phyloP scores from a whole-genome alignment of 2,888 invertebrate species.

The Stenoptilia bipunctidactyla region DNA sequence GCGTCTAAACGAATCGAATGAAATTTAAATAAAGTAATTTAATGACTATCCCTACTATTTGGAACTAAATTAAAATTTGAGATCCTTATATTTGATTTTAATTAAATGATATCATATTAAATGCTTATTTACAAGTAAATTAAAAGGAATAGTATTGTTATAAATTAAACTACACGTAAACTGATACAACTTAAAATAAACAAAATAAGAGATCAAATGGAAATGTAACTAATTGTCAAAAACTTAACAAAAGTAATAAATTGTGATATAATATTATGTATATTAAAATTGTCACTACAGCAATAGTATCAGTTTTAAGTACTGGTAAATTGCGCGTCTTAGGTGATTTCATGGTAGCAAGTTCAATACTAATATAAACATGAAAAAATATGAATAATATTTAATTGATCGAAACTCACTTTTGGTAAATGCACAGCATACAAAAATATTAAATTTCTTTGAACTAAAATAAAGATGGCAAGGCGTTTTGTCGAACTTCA shows the following conservation, averaged over 20 bases:
- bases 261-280: constrained; percentile 17
- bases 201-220: constrained; percentile 63
- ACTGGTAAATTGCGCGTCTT: too few relatives aligned
- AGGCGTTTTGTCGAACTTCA: constrained; percentile 67
- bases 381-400: constrained; percentile 5
- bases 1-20: constrained; percentile 41
- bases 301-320: background rate
- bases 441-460: constrained; percentile 6
- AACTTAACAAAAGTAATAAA: constrained; percentile 55
- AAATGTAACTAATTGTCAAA: constrained; percentile 43
- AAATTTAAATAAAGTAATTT: constrained; percentile 30
- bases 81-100: constrained; percentile 44
- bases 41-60: constrained; percentile 61
- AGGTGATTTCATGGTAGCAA: too few relatives aligned
- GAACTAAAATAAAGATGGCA: constrained; percentile 4
- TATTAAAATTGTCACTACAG: constrained; percentile 9
- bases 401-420: constrained; percentile 5
- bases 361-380: background rate
- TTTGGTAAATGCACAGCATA: constrained; percentile 20
- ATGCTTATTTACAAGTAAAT: constrained; percentile 25
- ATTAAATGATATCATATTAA: constrained; percentile 18
- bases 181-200: constrained; percentile 38
- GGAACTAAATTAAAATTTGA: constrained; percentile 61
- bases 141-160: constrained; percentile 26
- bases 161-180: constrained; percentile 53